Percentiles rank a stretch among this genome's conserved stretches.
phyloP scores from a whole-genome alignment of 2,888 invertebrate species.

The Hydraecia micacea region DNA sequence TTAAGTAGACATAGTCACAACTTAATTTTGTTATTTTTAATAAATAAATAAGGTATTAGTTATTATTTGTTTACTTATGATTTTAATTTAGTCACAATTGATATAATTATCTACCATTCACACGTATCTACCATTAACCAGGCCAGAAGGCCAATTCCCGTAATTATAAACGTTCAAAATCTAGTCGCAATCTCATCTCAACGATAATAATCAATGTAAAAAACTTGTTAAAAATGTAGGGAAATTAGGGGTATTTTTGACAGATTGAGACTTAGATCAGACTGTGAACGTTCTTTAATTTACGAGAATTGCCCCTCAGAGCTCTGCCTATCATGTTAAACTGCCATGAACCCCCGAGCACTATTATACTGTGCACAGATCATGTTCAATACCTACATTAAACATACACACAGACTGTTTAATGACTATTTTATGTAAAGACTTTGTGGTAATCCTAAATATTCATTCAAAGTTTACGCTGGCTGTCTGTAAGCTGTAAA shows the following conservation, averaged over 20 bases:
- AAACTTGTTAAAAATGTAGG: not conserved
- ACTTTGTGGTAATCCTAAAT: conserved; percentile 53
- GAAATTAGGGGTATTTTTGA: not conserved
- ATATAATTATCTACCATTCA: not conserved
- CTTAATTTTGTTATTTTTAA: no score
- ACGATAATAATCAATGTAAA: not conserved
- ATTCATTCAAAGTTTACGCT: conserved; percentile 62
- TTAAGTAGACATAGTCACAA: not conserved
- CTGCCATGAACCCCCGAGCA: not conserved
- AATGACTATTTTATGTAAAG: conserved; percentile 46
- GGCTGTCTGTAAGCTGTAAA: conserved; percentile 45
- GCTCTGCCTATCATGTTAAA: not conserved
- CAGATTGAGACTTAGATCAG: not conserved
- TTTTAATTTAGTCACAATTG: not conserved
- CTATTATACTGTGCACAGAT: conserved; percentile 22
- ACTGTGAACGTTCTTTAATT: not conserved
- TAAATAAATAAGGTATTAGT: no score
- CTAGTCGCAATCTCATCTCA: not conserved
- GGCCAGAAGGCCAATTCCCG: not conserved
- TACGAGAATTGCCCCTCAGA: not conserved
- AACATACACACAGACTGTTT: conserved; percentile 27
- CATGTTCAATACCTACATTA: conserved; percentile 18
- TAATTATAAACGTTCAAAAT: not conserved
- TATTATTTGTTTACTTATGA: no score
- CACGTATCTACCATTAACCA: no score